These are phyloP conservation scores for Psittacula derbiana DNA, from an alignment of 2,797 vertebrate species.

Conservation along the genomic window DNA sequence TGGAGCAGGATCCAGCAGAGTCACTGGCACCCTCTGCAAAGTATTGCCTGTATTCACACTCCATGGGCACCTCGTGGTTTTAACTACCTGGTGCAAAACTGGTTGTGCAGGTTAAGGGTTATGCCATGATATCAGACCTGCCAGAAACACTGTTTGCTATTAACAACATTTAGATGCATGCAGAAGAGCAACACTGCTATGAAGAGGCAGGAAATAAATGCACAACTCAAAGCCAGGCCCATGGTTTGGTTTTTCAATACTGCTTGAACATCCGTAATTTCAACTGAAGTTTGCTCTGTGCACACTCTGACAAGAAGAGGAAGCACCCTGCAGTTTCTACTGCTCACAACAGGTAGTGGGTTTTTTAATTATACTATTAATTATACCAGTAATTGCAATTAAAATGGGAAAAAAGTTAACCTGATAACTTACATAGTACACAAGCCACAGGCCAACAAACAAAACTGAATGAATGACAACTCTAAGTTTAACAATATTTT, in stretches of 20 bases:
- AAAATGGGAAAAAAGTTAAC: not conserved
- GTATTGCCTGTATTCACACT: accelerated
- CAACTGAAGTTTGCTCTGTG: not conserved
- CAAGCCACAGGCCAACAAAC: not conserved
- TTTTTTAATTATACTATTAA: not conserved
- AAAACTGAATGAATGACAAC: not conserved
- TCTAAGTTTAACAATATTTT: not conserved
- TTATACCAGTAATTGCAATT: not conserved
- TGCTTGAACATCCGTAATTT: not conserved
- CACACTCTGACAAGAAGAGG: not conserved
- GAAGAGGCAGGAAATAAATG: not conserved
- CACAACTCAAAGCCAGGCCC: not conserved
- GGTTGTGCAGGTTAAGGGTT: accelerated
- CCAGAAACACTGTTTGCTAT: not conserved
- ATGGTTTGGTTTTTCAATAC: not conserved
- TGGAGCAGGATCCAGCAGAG: not conserved
- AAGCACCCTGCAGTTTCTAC: not conserved
- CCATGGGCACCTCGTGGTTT: accelerated
- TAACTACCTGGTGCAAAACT: not conserved
- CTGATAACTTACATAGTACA: not conserved
- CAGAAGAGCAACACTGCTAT: not conserved
- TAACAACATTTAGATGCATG: not conserved
- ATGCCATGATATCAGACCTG: not conserved
- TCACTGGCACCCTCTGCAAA: not conserved
- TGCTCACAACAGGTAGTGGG: not conserved